A percentile compares a stretch with the other conserved stretches of the same genome.
Evolutionary conservation across 2,797 vertebrate species (phyloP).

Genomic region (Platyrinchus mystaceus): DNA sequence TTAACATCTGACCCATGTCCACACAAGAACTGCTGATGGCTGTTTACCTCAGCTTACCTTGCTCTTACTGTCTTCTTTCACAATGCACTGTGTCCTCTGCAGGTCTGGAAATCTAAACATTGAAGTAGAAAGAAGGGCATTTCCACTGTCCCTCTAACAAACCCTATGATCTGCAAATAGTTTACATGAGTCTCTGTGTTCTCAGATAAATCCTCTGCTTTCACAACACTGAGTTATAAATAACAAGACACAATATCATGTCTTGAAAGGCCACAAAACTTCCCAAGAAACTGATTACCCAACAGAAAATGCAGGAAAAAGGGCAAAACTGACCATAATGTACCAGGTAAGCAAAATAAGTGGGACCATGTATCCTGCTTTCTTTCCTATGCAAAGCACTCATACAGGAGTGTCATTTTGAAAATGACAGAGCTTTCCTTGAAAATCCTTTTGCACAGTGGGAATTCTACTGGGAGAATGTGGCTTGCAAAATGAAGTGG

Average conservation of each 20-base stretch:
- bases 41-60: not conserved
- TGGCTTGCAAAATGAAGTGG: not conserved
- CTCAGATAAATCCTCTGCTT: not conserved
- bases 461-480: not conserved
- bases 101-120: not conserved
- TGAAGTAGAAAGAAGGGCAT: not conserved
- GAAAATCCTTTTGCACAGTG: not conserved
- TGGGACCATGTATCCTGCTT: not conserved
- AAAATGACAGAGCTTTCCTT: not conserved
- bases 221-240: conserved; percentile 33
- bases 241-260: not conserved
- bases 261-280: conserved; percentile 8
- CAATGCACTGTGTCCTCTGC: not conserved
- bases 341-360: not conserved
- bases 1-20: not conserved
- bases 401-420: not conserved
- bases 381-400: not conserved
- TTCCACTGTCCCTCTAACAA: not conserved
- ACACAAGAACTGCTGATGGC: not conserved
- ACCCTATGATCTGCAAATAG: not conserved
- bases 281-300: not conserved
- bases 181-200: not conserved
- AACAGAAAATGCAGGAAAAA: not conserved
- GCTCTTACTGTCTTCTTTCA: not conserved
- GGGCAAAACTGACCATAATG: not conserved